phyloP scores from a whole-genome alignment of 2,113 vertebrate species.

The Chrysemys picta region DNA sequence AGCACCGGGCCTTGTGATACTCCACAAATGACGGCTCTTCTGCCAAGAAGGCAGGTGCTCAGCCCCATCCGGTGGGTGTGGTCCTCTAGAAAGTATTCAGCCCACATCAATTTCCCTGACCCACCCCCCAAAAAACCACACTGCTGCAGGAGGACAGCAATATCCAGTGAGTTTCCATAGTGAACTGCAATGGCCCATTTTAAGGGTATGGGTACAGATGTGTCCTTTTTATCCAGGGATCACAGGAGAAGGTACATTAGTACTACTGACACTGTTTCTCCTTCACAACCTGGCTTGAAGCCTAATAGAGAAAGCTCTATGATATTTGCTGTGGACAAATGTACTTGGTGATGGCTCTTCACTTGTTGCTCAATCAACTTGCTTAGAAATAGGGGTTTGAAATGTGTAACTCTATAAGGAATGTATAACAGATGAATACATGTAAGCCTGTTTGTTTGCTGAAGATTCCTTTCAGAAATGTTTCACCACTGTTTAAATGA shows the following conservation, averaged over 20 bases:
- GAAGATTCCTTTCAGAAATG: background rate
- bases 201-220: too few relatives aligned
- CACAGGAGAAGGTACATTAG: background rate
- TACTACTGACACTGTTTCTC: background rate
- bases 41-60: background rate
- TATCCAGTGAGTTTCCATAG: background rate
- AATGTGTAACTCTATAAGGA: background rate
- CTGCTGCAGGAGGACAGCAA: rapidly evolving
- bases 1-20: background rate
- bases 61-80: background rate
- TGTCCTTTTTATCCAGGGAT: background rate
- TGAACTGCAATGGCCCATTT: background rate
- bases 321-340: background rate
- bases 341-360: background rate
- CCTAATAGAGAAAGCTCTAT: background rate
- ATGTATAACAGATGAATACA: background rate
- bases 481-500: background rate
- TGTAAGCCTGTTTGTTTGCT: background rate
- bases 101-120: background rate
- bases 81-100: background rate
- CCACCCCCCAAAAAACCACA: rapidly evolving
- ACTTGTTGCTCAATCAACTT: background rate
- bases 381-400: background rate
- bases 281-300: background rate
- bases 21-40: background rate